phyloP scores from a whole-genome alignment of 2,797 vertebrate species.

The Meriones psammophilus region DNA sequence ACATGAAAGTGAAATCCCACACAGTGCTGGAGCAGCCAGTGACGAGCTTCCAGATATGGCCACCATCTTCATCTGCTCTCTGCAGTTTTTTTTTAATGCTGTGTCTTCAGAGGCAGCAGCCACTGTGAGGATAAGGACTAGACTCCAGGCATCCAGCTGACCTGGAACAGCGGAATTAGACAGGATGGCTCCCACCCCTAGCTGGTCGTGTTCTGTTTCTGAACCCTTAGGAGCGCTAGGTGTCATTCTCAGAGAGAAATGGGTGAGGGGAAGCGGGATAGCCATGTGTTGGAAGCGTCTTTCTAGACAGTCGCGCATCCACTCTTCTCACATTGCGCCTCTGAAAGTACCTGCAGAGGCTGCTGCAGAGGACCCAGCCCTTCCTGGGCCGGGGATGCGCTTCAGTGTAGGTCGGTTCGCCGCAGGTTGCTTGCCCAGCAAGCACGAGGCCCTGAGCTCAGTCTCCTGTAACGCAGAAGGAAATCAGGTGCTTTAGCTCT shows the following conservation, averaged over 20 bases:
- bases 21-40: background rate
- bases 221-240: background rate
- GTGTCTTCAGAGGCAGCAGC: background rate
- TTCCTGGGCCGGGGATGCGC: background rate
- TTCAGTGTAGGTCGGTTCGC: background rate
- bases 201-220: background rate
- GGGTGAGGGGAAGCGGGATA: background rate
- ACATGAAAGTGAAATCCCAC: background rate
- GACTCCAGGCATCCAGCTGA: background rate
- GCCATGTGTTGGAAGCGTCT: background rate
- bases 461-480: background rate
- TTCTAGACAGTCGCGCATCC: background rate
- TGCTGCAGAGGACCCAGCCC: too few relatives aligned
- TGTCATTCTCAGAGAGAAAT: background rate
- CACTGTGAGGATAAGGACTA: background rate
- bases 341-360: background rate
- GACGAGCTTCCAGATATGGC: background rate
- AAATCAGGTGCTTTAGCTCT: background rate
- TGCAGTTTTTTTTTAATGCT: background rate
- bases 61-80: background rate
- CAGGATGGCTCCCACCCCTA: background rate
- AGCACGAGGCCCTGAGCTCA: background rate
- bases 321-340: background rate
- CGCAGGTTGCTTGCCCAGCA: background rate
- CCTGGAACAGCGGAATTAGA: background rate